phyloP scores from a whole-genome alignment of 2,113 vertebrate species.

The Neopipo cinnamomea region DNA sequence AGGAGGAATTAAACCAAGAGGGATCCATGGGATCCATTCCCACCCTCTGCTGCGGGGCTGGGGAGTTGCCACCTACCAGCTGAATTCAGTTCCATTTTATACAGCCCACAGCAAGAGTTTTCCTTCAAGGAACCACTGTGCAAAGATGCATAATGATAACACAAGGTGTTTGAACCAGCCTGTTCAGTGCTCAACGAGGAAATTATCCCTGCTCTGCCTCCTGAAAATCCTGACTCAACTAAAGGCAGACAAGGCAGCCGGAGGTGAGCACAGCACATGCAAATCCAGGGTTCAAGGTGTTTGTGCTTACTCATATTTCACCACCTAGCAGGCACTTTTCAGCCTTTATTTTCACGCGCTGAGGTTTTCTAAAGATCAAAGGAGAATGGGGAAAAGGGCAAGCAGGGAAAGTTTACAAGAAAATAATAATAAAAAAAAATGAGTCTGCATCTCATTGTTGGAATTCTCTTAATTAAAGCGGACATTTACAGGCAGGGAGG shows the following conservation, averaged over 20 bases:
- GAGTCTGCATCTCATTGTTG: not conserved
- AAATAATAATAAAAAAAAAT: not conserved
- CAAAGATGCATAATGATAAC: not conserved
- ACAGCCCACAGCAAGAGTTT: conserved; percentile 3
- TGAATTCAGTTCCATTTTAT: not conserved
- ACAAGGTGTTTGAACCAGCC: not conserved
- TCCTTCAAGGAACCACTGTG: not conserved
- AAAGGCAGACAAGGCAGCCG: not conserved
- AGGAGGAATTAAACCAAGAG: not conserved
- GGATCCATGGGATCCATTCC: not conserved
- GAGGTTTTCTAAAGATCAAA: conserved; percentile 41
- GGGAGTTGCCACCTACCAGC: not conserved
- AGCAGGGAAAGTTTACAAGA: not conserved
- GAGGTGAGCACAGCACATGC: accelerated
- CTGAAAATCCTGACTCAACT: not conserved
- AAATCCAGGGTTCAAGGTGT: not conserved
- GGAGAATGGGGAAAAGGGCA: conserved; percentile 18
- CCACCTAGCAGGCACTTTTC: not conserved
- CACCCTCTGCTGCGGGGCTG: not conserved
- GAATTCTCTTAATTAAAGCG: conserved; percentile 43
- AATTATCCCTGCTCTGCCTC: not conserved
- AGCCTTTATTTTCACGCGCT: not conserved
- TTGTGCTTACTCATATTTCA: conserved; percentile 42
- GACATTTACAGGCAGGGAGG: conserved; percentile 17
- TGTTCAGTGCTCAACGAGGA: not conserved